Evolutionary conservation across 2,797 vertebrate genomes (phyloP).

Genomic region (Tarsius wallacei): DNA sequence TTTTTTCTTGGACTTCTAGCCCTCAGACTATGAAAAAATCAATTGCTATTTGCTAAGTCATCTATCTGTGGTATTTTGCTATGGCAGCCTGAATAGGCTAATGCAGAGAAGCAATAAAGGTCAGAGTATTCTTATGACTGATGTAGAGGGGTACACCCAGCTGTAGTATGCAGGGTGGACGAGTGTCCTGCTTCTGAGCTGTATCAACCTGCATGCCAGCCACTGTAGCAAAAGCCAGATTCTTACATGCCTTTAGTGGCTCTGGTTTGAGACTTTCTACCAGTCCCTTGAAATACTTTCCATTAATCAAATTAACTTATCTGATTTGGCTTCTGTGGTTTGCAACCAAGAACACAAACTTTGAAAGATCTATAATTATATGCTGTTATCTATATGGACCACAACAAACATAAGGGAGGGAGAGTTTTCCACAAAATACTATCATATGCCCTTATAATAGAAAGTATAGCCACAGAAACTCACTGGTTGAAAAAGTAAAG

Average conservation of each 20-base stretch:
- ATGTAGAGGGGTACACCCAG: background rate
- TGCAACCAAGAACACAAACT: background rate
- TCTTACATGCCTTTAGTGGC: background rate
- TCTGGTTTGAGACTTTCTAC: background rate
- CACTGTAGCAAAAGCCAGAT: background rate
- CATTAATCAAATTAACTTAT: background rate
- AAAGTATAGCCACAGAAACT: background rate
- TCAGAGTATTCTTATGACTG: background rate
- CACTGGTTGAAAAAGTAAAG: background rate
- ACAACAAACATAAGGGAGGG: background rate
- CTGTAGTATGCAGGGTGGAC: background rate
- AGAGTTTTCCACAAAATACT: background rate
- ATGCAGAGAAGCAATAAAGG: background rate
- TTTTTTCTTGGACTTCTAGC: background rate
- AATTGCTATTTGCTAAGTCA: background rate
- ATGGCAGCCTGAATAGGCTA: background rate
- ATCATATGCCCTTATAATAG: rapidly evolving
- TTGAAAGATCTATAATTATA: background rate
- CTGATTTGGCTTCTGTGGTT: background rate
- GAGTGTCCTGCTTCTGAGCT: background rate
- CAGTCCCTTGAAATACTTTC: background rate
- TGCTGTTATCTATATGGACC: background rate
- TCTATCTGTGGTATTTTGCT: too few relatives aligned
- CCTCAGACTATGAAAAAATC: background rate
- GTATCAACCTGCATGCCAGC: background rate